Evolutionary conservation across 2,888 invertebrate genomes (phyloP).

Genomic region (Trisateles emortualis): DNA sequence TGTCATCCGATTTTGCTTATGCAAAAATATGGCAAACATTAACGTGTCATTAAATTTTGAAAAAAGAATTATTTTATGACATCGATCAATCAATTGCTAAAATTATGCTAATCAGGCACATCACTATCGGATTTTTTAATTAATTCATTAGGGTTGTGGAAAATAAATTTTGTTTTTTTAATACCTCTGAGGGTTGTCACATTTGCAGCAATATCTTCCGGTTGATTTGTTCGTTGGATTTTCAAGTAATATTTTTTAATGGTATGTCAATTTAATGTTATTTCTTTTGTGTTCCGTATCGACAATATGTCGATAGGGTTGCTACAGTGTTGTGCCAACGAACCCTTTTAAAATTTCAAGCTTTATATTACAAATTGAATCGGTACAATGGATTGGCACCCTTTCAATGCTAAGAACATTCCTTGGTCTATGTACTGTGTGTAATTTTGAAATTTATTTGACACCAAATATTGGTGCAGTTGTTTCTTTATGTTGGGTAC

Average conservation of each 20-base stretch:
- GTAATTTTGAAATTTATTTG: conserved; percentile 70
- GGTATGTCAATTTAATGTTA: conserved; percentile 85
- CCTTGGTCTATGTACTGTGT: conserved; percentile 62
- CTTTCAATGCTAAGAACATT: conserved; percentile 60
- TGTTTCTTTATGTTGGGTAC: conserved; percentile 35
- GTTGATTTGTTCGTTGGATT: conserved; percentile 74
- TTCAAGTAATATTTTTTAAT: conserved; percentile 84
- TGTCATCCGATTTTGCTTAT: conserved; percentile 70
- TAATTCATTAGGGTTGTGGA: conserved; percentile 74
- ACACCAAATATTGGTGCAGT: conserved; percentile 53
- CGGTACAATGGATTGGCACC: conserved; percentile 65
- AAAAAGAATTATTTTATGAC: conserved; percentile 70
- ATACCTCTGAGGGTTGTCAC: conserved; percentile 63
- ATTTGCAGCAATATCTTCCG: conserved; percentile 77
- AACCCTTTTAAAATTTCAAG: conserved; percentile 83
- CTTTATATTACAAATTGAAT: conserved; percentile 84
- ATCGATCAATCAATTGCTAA: conserved; percentile 75
- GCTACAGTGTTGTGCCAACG: conserved; percentile 67
- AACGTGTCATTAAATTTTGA: conserved; percentile 69
- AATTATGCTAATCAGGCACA: conserved; percentile 71
- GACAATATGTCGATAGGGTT: conserved; percentile 84
- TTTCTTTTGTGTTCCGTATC: conserved; percentile 75
- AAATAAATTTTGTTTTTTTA: conserved; percentile 75
- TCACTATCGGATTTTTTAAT: conserved; percentile 59
- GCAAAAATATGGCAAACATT: conserved; percentile 62